Conservation (phyloP, 2,113 vertebrate species). For the cattle (Bos taurus) region DNA sequence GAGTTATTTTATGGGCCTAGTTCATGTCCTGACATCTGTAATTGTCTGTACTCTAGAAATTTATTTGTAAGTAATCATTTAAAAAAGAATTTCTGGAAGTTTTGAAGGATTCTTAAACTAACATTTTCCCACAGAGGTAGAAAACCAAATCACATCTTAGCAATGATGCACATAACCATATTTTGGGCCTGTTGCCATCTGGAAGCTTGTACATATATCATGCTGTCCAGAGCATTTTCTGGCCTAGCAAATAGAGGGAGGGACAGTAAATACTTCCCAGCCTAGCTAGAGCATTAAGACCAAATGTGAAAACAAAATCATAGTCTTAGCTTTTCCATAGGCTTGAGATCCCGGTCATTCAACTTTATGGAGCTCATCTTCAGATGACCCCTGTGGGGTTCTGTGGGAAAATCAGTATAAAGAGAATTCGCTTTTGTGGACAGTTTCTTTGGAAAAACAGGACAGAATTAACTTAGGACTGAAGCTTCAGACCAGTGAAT, state of each 20-base stretch:
- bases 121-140: constrained; percentile 21
- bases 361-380: background rate
- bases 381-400: background rate
- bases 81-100: constrained; percentile 22
- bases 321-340: background rate
- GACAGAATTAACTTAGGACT: background rate
- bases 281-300: background rate
- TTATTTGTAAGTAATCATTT: constrained; percentile 36
- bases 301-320: constrained; percentile 8
- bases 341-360: background rate
- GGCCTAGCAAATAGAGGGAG: background rate
- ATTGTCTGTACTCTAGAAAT: constrained; percentile 2
- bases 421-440: background rate
- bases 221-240: background rate
- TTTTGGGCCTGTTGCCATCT: constrained; percentile 6
- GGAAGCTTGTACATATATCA: background rate
- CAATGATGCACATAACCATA: background rate
- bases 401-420: background rate
- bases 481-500: background rate
- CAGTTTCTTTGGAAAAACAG: background rate
- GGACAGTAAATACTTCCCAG: background rate
- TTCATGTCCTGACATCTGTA: constrained; percentile 19
- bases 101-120: constrained; percentile 38
- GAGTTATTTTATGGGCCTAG: background rate
- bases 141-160: constrained; percentile 39